Conservation (phyloP, 1,140 invertebrate species). For the Elymnias hypermnestra region DNA sequence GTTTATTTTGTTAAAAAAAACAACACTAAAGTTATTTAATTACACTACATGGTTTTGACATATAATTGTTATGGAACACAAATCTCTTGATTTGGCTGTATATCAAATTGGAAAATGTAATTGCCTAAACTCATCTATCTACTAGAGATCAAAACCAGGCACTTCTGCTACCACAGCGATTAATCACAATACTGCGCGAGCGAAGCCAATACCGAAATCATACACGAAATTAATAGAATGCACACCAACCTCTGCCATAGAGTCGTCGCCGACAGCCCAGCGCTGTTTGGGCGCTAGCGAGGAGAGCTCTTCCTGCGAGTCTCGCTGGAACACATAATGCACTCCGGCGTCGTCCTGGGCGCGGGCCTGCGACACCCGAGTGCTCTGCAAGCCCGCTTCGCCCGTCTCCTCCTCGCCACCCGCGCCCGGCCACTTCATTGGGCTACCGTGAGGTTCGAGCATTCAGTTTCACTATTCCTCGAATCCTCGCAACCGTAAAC, state of each 20-base stretch:
- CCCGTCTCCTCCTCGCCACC: conserved; percentile 71
- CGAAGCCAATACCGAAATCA: no score
- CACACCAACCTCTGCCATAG: conserved; percentile 81
- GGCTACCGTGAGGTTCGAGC: conserved; percentile 74
- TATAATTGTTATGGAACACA: no score
- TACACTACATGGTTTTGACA: no score
- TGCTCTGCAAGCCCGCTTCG: conserved; percentile 61
- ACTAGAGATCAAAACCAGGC: no score
- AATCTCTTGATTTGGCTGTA: no score
- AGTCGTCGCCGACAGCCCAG: conserved; percentile 89
- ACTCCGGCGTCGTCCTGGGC: conserved; percentile 91
- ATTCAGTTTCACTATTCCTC: conserved; percentile 70
- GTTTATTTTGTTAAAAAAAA: no score
- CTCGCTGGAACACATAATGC: conserved; percentile 90
- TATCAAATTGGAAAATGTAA: no score
- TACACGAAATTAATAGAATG: no score
- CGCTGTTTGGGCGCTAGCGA: conserved; percentile 82
- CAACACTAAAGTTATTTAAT: no score
- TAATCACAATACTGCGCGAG: no score
- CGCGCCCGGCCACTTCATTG: conserved; percentile 76
- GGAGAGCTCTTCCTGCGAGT: conserved; percentile 85
- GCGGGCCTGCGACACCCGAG: conserved; percentile 70
- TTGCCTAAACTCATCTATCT: no score
- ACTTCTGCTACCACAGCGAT: no score
- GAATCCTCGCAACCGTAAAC: conserved; percentile 48